A percentile compares a stretch with the other conserved stretches of the same genome.
phyloP scores from a whole-genome alignment of 1,140 invertebrate genomes.

The Ceratosolen fusciceps region DNA sequence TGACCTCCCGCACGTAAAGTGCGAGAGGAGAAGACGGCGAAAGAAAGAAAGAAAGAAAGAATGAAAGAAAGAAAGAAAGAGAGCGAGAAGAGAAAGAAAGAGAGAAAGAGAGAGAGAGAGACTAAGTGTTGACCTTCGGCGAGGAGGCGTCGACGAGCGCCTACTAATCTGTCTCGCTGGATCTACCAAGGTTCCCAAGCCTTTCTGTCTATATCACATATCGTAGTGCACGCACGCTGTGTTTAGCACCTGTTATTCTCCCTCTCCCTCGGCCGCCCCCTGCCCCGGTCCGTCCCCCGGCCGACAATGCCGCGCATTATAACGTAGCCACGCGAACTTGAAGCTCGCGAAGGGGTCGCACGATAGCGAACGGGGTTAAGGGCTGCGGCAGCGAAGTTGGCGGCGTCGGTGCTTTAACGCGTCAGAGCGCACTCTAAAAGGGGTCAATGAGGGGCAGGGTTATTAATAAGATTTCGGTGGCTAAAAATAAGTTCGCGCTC shows the following conservation, averaged over 20 bases:
- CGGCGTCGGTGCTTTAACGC: slow-evolving; percentile 14
- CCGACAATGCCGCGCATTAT: neutral
- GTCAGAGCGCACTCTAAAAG: slow-evolving; percentile 38
- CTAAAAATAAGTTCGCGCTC: slow-evolving; percentile 36
- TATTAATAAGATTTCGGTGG: slow-evolving; percentile 45
- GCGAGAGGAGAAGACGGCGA: no score
- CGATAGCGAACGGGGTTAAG: slow-evolving; percentile 47
- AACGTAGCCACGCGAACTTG: slow-evolving; percentile 48
- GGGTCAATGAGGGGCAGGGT: slow-evolving; percentile 48
- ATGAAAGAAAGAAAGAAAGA: neutral
- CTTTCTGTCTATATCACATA: neutral
- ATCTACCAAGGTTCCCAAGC: slow-evolving; percentile 39
- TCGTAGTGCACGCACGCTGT: slow-evolving; percentile 33
- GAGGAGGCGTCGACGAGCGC: neutral
- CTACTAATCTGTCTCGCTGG: slow-evolving; percentile 38
- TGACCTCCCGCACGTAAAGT: neutral
- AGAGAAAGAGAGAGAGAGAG: neutral
- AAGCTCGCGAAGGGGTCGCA: slow-evolving; percentile 34
- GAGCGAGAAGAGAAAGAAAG: neutral
- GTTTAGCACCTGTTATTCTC: neutral
- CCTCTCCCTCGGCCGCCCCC: neutral
- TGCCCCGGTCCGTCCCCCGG: neutral
- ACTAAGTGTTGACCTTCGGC: slow-evolving; percentile 26
- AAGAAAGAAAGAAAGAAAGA: neutral
- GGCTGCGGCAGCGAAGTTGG: slow-evolving; percentile 28